Conservation (phyloP, 2,888 invertebrate species). For the Amiota mariae region DNA sequence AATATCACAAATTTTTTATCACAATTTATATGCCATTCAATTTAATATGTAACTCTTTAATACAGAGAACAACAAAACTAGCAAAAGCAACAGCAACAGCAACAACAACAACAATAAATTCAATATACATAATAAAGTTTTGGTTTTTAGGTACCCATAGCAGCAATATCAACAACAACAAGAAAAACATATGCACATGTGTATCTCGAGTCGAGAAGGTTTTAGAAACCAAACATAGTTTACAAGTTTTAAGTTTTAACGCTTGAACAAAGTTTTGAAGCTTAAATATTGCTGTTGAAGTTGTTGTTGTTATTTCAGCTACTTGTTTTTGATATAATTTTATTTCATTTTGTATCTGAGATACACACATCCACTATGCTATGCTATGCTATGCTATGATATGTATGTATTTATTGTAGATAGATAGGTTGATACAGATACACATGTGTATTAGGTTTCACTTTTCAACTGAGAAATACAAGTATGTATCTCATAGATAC, state of each 20-base stretch:
- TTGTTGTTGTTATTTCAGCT: slow-evolving; percentile 30
- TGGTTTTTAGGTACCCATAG: neutral
- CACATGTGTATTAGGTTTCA: neutral
- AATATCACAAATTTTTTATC: no score
- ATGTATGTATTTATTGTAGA: no score
- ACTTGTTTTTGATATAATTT: slow-evolving; percentile 38
- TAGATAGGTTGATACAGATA: slow-evolving; percentile 10
- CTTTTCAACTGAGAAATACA: neutral
- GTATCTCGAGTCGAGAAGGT: neutral
- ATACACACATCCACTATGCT: neutral
- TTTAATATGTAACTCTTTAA: no score
- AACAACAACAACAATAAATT: neutral
- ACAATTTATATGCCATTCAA: no score
- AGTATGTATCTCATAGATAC: slow-evolving; percentile 5
- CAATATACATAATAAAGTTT: neutral
- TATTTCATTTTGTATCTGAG: slow-evolving; percentile 47
- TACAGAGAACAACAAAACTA: neutral
- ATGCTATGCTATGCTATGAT: no score
- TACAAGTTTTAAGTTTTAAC: slow-evolving; percentile 24
- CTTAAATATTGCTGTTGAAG: slow-evolving; percentile 42
- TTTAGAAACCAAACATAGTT: slow-evolving; percentile 10
- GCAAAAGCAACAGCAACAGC: neutral
- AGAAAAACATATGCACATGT: neutral
- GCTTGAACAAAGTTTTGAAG: slow-evolving; percentile 49
- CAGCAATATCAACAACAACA: slow-evolving; percentile 9